Evolutionary conservation across 1,140 invertebrate genomes (phyloP).

Genomic region (Heterodera carotae): DNA sequence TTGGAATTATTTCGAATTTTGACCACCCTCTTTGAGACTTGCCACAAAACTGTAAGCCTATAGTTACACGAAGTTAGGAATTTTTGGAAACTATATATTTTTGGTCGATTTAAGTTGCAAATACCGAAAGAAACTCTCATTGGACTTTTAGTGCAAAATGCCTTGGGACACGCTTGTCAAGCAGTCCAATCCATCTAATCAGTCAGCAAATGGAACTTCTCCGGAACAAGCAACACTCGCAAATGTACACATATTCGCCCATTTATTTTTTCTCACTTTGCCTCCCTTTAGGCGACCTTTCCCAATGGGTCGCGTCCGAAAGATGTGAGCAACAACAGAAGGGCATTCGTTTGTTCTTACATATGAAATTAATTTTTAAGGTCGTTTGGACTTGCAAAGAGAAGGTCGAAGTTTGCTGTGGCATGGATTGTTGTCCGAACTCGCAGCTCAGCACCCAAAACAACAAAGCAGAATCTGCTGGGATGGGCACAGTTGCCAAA

Average conservation of each 20-base stretch:
- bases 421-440: constrained; percentile 52
- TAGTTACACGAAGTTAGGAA: no score
- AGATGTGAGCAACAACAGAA: neutral
- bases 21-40: no score
- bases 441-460: constrained; percentile 27
- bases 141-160: constrained; percentile 36
- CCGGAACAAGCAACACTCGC: constrained; percentile 29
- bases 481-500: constrained; percentile 15
- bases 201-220: constrained; percentile 32
- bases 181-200: constrained; percentile 14
- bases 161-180: constrained; percentile 23
- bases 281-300: constrained; percentile 43
- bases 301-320: constrained; percentile 52
- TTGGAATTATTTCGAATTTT: neutral
- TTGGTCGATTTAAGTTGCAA: no score
- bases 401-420: constrained; percentile 50
- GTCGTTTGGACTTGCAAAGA: constrained; percentile 52
- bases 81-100: no score
- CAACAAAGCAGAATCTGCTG: constrained; percentile 15
- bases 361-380: constrained; percentile 1
- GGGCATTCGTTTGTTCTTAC: neutral
- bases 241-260: constrained; percentile 15
- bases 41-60: no score
- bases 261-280: constrained; percentile 11
- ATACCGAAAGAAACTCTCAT: no score